Evolutionary conservation across 2,888 invertebrate genomes (phyloP), one percentile per base, ranked within the genome.

Genomic region (Argynnis bischoffii): DNA sequence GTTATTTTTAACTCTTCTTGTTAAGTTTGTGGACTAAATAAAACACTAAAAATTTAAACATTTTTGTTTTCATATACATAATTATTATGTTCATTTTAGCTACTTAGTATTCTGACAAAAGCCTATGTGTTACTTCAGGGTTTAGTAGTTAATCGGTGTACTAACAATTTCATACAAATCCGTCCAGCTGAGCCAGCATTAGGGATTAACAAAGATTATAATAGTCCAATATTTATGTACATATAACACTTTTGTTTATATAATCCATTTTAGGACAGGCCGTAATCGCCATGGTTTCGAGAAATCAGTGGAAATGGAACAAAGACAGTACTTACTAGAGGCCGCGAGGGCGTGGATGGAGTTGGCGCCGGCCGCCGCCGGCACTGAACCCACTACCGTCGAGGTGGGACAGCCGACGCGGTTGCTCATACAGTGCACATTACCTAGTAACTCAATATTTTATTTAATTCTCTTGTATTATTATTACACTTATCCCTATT

Each of bases 331-430:
- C 83, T 78, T 88, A 79, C 77, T 93, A 92, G 91, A 89, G 60
- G 91, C 94, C 5, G 95, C 96, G 0, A 90, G 95, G 61, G 95
- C 96, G 54, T 96, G 96, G 96, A 94, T 96, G 92, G 95, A 96
- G 79, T 92, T 96, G 74, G 92, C 94, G 0, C 93, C 93, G 0
- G 88, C 86, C 0, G 80, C 79, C 2, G 80, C 85, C 0, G 82
- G 84, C 18, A 75, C 78, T 13, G 94, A 94, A 73, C 92, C 93
- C 0, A 88, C 88, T 14, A 93, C 94, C 5, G 94, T 96, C 11
- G 95, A 95, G 85, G 96, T 96, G 60, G 96, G 96, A 14, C 95
- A 96, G 83, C 94, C 95, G 21, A 95, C 95, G 16, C 90, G 94
- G 63, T 84, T 96, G n/a, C 93, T 94, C 8, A 93, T 95, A 72